phyloP scores from a whole-genome alignment of 2,888 invertebrate species.

The Adelphocoris suturalis region DNA sequence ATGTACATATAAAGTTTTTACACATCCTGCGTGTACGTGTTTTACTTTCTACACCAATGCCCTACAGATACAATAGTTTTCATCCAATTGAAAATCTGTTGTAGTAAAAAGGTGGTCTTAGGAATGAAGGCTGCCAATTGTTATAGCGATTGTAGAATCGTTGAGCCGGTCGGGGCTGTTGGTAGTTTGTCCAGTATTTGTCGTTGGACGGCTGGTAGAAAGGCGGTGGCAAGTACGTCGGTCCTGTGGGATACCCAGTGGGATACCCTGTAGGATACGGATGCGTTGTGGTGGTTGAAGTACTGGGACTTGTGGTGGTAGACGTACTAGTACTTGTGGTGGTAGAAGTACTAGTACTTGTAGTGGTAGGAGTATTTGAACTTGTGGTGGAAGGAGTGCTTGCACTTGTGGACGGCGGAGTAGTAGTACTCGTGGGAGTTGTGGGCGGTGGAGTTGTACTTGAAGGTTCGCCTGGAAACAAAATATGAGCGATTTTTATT shows the following conservation, averaged over 20 bases:
- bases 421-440: background rate
- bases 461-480: too few relatives aligned
- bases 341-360: background rate
- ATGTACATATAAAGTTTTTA: too few relatives aligned
- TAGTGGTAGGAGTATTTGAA: background rate
- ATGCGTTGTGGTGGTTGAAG: constrained; percentile 38
- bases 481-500: too few relatives aligned
- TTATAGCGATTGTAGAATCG: background rate
- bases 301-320: background rate
- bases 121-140: background rate
- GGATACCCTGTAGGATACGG: background rate
- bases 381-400: background rate
- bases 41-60: too few relatives aligned
- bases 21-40: too few relatives aligned
- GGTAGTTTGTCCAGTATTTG: background rate
- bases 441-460: background rate
- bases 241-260: background rate
- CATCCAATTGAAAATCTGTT: background rate
- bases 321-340: background rate
- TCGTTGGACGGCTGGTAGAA: background rate
- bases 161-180: background rate
- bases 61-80: too few relatives aligned
- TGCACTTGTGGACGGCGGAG: background rate
- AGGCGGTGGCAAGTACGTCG: background rate
- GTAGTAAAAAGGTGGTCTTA: background rate